phyloP scores from a whole-genome alignment of 2,888 invertebrate species.

The Volucella bombylans region DNA sequence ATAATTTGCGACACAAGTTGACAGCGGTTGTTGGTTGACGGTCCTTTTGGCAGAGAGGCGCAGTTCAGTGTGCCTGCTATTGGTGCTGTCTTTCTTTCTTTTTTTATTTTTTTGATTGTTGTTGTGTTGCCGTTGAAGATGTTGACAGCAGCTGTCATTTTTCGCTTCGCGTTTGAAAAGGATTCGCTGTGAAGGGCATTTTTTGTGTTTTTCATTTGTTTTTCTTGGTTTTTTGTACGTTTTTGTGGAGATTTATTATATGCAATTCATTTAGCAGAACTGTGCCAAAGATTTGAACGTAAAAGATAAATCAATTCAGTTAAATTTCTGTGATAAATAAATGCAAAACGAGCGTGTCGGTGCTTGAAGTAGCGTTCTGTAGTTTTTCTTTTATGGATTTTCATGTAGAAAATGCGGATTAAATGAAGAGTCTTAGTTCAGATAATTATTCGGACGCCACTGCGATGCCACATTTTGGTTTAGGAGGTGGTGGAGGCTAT shows the following conservation, averaged over 20 bases:
- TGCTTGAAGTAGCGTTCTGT: conserved; percentile 43
- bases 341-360: conserved; percentile 57
- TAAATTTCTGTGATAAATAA: conserved; percentile 70
- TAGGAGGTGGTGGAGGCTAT: conserved; percentile 83
- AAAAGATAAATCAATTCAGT: conserved; percentile 4
- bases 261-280: conserved; percentile 33
- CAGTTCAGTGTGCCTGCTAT: conserved; percentile 54
- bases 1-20: conserved; percentile 20
- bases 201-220: conserved; percentile 60
- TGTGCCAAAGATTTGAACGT: conserved; percentile 65
- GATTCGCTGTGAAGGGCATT: conserved; percentile 58
- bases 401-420: conserved; percentile 60
- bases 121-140: conserved; percentile 68
- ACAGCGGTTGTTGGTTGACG: conserved; percentile 35
- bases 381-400: conserved; percentile 31
- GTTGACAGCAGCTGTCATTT: conserved; percentile 77
- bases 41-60: conserved; percentile 43
- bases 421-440: conserved; percentile 75
- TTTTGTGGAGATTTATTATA: conserved; percentile 31
- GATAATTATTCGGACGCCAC: conserved; percentile 75
- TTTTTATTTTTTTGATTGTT: conserved; percentile 22
- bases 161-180: conserved; percentile 67
- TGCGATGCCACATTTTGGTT: conserved; percentile 81
- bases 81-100: conserved; percentile 46
- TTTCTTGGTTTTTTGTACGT: conserved; percentile 47